Base-by-base conservation (phyloP, 2,797 vertebrate genomes). In the Phoxinus dragarum region DNA sequence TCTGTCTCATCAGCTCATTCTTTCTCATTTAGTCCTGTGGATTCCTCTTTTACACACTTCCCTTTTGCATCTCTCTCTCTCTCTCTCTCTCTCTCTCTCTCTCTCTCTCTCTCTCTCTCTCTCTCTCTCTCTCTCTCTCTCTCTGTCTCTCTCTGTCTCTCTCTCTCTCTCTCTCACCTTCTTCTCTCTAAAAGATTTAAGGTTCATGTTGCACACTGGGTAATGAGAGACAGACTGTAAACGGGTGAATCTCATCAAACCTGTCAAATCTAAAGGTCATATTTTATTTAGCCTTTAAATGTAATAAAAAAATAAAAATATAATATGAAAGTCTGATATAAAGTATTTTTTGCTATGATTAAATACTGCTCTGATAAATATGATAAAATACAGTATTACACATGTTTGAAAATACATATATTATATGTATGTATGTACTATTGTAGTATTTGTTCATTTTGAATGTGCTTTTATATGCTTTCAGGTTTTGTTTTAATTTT, bases 1-100 rank as follows among this genome's bases (percentile, higher is more conserved):
- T 75, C 74, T 73, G 21, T 86, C 44, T 47, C 54, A 42, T 86
- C 38, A 38, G 19, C 79, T 59, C n/a, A 34, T 81, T 54, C 71
- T 71, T 64, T 36, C 49, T 71, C 38, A 23, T 44, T 72, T 36
- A 69, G 11, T 67, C 76, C 78, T 74, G 68, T 68, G 19, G 67
- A 8, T 4, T 27, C 9, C 42, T 64, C 44, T 34, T 42, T 69
- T 17, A 72, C 36, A 52, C 23, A 69, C 66, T 36, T 36, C 44
- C 7, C 61, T 64, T 64, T 31, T 64, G 27, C 27, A 64, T 64
- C 61, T 59, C 23, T 10, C 21, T 23, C 3, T 54, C 17, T 54
- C 19, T 56, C 52, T 54, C 52, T 59, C 23, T 59, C 23, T 59
- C 9, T 23, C 56, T 59, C 56, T n/a, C 56, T 59, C 56, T 59